Evolutionary conservation across 2,113 vertebrate species (phyloP), one percentile per base, ranked within the genome.

Genomic region (Rhinoptilus africanus): DNA sequence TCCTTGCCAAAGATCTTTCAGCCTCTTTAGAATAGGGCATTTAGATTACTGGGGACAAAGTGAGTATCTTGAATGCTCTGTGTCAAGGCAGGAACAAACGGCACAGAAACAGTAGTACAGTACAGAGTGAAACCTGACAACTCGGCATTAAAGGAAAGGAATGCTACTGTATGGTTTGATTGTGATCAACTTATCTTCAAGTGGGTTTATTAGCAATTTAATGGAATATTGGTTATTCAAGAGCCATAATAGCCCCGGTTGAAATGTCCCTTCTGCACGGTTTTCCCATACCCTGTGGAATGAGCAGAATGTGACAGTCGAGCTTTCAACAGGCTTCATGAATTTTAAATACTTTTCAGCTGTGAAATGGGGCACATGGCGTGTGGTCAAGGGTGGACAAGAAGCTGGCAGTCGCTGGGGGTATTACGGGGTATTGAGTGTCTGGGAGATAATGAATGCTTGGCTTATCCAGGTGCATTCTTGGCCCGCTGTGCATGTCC

Each of bases 331-430:
- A 96, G 97, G 96, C 97, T 98, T 99, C 99, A 99, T 99, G 99
- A 99, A 99, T 99, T 99, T 99, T 99, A 99, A 99, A 99, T 98
- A 98, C 97, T 98, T 98, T 99, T 98, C 98, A 98, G 96, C 98
- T 98, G 98, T 98, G 98, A 99, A 99, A 98, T 98, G 97, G 98
- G 98, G 96, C 98, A 97, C 98, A 97, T 98, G 98, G 98, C 97
- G 60, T 98, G 97, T 98, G 90, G 98, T 98, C 97, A 93, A 92
- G 86, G 92, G 92, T 86, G 93, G 96, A 98, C 97, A 95, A 97
- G 97, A 91, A 98, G 96, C 96, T 98, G 98, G 98, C 99, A 99
- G 97, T 95, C 92, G 6, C 69, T 48, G 85, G 47, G 81, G 90
- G 94, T 98, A 92, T 98, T 98, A 96, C 94, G 97, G 96, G 98